Conservation (phyloP, 2,888 invertebrate genomes). For the Tetropium fuscum region DNA sequence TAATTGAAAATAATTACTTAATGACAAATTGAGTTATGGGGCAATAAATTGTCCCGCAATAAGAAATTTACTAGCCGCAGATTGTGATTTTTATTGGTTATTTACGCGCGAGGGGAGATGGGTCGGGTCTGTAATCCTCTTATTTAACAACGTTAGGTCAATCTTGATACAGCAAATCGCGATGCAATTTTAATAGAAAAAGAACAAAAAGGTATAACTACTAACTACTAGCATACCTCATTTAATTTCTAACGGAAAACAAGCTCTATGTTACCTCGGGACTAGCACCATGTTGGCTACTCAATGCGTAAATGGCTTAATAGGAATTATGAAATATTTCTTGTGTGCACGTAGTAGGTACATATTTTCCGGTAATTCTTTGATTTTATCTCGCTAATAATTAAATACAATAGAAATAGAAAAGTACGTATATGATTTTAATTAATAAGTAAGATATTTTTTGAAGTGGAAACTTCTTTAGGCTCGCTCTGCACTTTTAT, state of each 20-base stretch:
- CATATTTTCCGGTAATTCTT: constrained; percentile 40
- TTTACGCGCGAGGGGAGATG: constrained; percentile 30
- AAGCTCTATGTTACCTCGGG: constrained; percentile 33
- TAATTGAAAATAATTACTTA: not conserved
- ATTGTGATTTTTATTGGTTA: constrained; percentile 43
- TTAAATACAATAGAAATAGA: constrained; percentile 24
- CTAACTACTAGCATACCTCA: constrained; percentile 51
- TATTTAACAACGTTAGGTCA: constrained; percentile 50
- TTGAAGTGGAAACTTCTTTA: too few relatives aligned
- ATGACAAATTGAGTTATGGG: constrained; percentile 1
- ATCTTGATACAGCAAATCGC: constrained; percentile 51
- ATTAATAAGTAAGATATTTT: too few relatives aligned
- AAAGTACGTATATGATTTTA: not conserved
- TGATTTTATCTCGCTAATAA: constrained; percentile 28
- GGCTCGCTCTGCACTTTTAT: too few relatives aligned
- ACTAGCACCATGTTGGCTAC: constrained; percentile 31
- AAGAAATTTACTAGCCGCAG: constrained; percentile 37
- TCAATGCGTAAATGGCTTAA: constrained; percentile 25
- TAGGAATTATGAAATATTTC: constrained; percentile 44
- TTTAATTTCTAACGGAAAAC: constrained; percentile 48
- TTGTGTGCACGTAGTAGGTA: constrained; percentile 40
- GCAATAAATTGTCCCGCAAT: constrained; percentile 14
- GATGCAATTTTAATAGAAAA: constrained; percentile 51
- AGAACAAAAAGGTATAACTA: constrained; percentile 44
- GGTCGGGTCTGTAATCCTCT: constrained; percentile 44